phyloP scores from a whole-genome alignment of 1,140 invertebrate genomes.

The Eumeta japonica region DNA sequence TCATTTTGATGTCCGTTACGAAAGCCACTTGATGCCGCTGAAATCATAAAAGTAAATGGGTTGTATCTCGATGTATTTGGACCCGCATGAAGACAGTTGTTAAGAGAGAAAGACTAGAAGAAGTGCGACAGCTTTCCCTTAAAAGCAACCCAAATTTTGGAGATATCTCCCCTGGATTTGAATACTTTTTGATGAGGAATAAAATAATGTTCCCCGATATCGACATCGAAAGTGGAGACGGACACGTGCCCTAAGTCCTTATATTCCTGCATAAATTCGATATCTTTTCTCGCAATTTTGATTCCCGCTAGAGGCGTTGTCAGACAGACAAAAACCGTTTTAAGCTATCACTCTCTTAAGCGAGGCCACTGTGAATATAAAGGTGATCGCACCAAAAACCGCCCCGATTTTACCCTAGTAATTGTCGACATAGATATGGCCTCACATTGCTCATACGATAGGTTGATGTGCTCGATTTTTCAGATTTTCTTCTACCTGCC shows the following conservation, averaged over 20 bases:
- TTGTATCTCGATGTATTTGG: slow-evolving; percentile 32
- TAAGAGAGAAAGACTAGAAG: slow-evolving; percentile 8
- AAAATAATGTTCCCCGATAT: background rate
- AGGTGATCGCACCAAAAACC: no score
- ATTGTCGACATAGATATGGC: background rate
- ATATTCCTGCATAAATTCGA: background rate
- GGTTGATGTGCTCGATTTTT: background rate
- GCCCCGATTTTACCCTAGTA: background rate
- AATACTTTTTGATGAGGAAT: background rate
- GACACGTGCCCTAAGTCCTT: background rate
- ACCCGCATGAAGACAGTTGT: slow-evolving; percentile 9
- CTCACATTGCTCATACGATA: background rate
- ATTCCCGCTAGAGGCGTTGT: background rate
- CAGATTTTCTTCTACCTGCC: background rate
- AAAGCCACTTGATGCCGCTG: slow-evolving; percentile 22
- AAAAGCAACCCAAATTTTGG: slow-evolving; percentile 5
- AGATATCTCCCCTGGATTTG: background rate
- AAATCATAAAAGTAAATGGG: slow-evolving; percentile 38
- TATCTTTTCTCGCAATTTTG: background rate
- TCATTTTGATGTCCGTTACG: slow-evolving; percentile 31
- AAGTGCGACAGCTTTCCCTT: slow-evolving; percentile 5
- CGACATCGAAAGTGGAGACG: background rate
- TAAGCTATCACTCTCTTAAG: background rate
- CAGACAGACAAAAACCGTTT: background rate
- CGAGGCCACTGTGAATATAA: background rate